Percentiles rank a stretch among this genome's conserved stretches.
phyloP scores from a whole-genome alignment of 2,797 vertebrate genomes.

The Rallus crepitans region DNA sequence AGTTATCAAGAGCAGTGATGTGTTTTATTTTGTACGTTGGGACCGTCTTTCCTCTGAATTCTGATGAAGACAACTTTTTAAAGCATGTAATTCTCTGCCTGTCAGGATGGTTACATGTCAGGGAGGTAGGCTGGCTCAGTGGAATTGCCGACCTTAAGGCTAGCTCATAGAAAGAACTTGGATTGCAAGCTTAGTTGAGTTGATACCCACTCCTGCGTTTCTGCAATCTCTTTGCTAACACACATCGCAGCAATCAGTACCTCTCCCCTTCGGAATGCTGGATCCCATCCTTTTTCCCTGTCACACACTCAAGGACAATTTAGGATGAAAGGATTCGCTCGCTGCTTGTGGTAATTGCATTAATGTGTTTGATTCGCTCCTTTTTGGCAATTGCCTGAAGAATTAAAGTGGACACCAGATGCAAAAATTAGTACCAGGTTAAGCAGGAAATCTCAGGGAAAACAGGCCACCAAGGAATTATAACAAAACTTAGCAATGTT shows the following conservation, averaged over 20 bases:
- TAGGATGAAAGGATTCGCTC: not conserved
- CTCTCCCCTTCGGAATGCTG: not conserved
- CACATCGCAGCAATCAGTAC: not conserved
- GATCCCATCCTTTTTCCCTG: not conserved
- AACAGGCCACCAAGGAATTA: not conserved
- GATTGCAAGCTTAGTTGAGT: not conserved
- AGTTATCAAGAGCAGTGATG: conserved; percentile 66
- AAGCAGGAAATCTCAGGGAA: not conserved
- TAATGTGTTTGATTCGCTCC: not conserved
- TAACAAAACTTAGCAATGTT: not conserved
- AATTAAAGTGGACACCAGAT: not conserved
- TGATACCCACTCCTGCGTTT: not conserved
- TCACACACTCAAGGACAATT: not conserved
- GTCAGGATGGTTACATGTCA: not conserved
- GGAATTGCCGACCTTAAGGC: not conserved
- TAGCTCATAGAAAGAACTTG: not conserved
- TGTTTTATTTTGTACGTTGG: conserved; percentile 24
- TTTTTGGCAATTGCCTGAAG: not conserved
- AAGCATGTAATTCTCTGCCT: not conserved
- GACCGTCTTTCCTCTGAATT: not conserved
- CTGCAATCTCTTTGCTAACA: not conserved
- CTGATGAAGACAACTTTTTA: not conserved
- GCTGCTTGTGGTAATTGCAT: not conserved
- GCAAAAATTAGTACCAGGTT: not conserved
- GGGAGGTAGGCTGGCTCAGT: not conserved